Conservation (phyloP, 2,888 invertebrate species). For the Pollenia labialis region DNA sequence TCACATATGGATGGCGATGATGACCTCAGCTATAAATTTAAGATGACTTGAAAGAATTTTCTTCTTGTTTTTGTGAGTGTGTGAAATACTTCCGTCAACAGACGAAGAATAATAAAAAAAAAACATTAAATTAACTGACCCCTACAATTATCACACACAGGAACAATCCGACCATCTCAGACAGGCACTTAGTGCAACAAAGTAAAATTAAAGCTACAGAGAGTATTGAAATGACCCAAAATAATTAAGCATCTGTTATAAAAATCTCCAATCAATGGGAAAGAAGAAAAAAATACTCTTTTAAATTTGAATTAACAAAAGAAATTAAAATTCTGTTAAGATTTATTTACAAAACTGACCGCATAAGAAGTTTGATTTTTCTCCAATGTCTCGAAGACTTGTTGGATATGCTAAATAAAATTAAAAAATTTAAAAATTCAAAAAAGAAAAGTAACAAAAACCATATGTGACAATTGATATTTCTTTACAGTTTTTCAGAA, state of each 20-base stretch:
- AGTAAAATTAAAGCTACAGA: constrained; percentile 36
- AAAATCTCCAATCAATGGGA: neutral
- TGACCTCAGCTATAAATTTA: constrained; percentile 35
- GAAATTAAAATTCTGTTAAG: constrained; percentile 44
- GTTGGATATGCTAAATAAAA: constrained; percentile 29
- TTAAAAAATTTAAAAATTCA: neutral
- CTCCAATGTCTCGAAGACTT: neutral
- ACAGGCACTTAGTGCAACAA: constrained; percentile 21
- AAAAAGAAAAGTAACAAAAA: constrained; percentile 16
- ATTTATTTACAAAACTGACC: constrained; percentile 59
- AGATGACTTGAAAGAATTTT: constrained; percentile 35
- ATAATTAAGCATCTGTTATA: constrained; percentile 67
- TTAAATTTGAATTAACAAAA: constrained; percentile 46
- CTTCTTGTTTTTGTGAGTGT: neutral
- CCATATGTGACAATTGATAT: constrained; percentile 65
- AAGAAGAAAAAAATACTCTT: neutral
- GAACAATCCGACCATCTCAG: neutral
- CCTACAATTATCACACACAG: constrained; percentile 42
- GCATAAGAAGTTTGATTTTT: constrained; percentile 46
- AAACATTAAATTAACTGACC: constrained; percentile 45
- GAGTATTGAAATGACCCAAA: constrained; percentile 6
- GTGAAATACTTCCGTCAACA: constrained; percentile 70
- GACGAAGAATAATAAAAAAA: constrained; percentile 18
- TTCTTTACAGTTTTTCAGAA: neutral
- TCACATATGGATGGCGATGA: neutral